Conservation (phyloP, 2,888 invertebrate species). For the Tolmerus cingulatus region DNA sequence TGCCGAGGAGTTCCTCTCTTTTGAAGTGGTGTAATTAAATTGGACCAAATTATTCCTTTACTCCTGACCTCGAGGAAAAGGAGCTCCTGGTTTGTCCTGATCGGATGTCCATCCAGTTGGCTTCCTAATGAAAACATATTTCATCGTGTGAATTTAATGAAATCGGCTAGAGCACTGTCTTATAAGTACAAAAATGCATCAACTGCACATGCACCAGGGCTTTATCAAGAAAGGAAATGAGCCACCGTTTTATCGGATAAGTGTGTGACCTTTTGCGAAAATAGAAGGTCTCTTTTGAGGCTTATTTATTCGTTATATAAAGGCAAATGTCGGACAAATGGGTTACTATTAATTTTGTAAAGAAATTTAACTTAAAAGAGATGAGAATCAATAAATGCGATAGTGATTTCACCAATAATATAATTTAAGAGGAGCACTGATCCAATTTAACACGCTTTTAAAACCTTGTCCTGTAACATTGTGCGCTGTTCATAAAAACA, state of each 20-base stretch:
- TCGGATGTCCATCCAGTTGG: constrained; percentile 59
- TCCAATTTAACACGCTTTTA: too few species aligned
- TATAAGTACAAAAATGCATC: background rate
- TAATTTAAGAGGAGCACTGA: too few species aligned
- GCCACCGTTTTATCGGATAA: background rate
- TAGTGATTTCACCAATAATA: too few species aligned
- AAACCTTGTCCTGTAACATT: too few species aligned
- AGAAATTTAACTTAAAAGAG: too few species aligned
- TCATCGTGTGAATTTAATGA: background rate
- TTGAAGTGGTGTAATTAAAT: constrained; percentile 55
- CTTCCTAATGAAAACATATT: constrained; percentile 54
- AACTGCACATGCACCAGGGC: background rate
- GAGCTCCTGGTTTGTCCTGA: constrained; percentile 55
- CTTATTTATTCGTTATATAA: background rate
- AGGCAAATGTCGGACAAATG: background rate
- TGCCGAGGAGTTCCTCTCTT: constrained; percentile 53
- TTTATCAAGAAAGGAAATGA: constrained; percentile 17
- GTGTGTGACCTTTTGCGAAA: background rate
- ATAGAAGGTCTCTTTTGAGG: background rate
- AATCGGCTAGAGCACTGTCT: background rate
- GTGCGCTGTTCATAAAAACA: too few species aligned
- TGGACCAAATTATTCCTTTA: constrained; percentile 56
- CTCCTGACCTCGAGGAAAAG: constrained; percentile 56
- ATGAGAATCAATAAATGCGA: too few species aligned
- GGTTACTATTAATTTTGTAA: background rate